Percentiles rank a stretch among this genome's conserved stretches.
These are phyloP conservation scores for Nansenia antarctica DNA, from an alignment of 2,113 vertebrate genomes.

Conservation along the genomic window DNA sequence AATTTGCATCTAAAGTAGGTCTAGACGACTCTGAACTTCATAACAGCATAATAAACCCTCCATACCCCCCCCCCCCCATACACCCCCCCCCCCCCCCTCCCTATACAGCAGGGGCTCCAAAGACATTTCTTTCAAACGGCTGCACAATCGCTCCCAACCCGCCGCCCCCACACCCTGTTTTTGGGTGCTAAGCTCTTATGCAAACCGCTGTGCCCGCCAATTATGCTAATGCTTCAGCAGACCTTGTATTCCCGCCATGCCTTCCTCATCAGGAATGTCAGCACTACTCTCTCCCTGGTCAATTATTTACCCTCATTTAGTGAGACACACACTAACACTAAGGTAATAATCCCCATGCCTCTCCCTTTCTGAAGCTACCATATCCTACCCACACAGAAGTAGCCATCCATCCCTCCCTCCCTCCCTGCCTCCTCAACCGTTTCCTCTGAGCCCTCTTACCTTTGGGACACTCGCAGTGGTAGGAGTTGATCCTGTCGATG, in stretches of 20 bases:
- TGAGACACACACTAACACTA: slow-evolving; percentile 33
- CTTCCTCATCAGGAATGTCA: neutral
- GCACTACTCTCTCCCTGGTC: slow-evolving; percentile 16
- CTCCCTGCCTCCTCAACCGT: neutral
- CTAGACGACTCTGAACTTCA: slow-evolving; percentile 55
- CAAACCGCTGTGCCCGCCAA: slow-evolving; percentile 61
- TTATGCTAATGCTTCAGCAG: slow-evolving; percentile 59
- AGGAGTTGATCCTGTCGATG: slow-evolving; percentile 93
- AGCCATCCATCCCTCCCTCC: too few relatives aligned
- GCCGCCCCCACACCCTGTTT: slow-evolving; percentile 59
- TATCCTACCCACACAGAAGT: neutral
- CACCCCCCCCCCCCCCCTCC: slow-evolving; percentile 27
- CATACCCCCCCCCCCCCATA: slow-evolving; percentile 20
- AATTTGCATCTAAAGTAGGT: slow-evolving; percentile 69
- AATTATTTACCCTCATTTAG: slow-evolving; percentile 47
- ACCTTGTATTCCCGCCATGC: slow-evolving; percentile 16
- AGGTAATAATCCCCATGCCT: slow-evolving; percentile 46
- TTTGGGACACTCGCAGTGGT: slow-evolving; percentile 89
- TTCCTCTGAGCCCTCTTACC: slow-evolving; percentile 68
- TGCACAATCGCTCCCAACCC: slow-evolving; percentile 56
- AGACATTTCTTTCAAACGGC: slow-evolving; percentile 71
- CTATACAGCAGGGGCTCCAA: slow-evolving; percentile 61
- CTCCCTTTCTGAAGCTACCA: neutral
- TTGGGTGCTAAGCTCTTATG: slow-evolving; percentile 71
- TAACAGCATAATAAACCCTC: too few relatives aligned